A percentile compares a stretch with the other conserved stretches of the same genome.
These are phyloP conservation scores for Chloropsis hardwickii DNA, from an alignment of 2,113 vertebrate genomes.

Conservation along the genomic window DNA sequence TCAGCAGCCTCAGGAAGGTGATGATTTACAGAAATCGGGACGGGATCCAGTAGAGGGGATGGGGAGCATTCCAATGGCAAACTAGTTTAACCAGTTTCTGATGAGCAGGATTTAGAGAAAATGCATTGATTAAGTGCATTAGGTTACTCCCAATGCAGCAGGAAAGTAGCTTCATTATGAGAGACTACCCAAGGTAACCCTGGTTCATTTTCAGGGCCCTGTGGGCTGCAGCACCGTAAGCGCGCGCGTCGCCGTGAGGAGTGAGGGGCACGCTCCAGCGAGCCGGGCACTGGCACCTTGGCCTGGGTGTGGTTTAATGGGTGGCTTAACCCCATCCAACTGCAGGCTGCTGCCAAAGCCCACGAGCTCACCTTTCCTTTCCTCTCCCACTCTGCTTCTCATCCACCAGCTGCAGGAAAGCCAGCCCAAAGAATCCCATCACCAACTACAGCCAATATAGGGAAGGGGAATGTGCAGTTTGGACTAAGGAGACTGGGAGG, in stretches of 20 bases:
- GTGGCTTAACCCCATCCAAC: neutral
- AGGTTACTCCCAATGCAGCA: neutral
- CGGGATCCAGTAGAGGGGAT: conserved; percentile 17
- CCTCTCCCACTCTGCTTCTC: neutral
- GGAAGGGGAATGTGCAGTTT: neutral
- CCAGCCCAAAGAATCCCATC: neutral
- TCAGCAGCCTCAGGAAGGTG: conserved; percentile 34
- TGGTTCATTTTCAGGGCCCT: neutral
- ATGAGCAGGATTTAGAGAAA: conserved; percentile 3
- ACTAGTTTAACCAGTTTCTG: conserved; percentile 60
- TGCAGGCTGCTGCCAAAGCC: neutral
- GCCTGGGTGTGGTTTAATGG: neutral
- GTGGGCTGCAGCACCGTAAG: neutral
- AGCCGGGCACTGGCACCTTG: neutral
- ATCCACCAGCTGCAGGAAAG: neutral
- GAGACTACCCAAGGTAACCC: neutral
- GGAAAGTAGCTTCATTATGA: neutral
- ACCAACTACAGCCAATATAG: neutral
- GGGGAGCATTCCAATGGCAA: conserved; percentile 13
- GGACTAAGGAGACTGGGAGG: neutral
- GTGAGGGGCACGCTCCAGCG: rapidly evolving
- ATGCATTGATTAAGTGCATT: neutral
- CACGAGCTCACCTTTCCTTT: neutral
- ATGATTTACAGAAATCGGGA: conserved; percentile 63
- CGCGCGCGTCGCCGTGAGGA: rapidly evolving